These are phyloP conservation scores for Smutsia gigantea DNA, from an alignment of 2,797 vertebrate species.

Conservation along the genomic window DNA sequence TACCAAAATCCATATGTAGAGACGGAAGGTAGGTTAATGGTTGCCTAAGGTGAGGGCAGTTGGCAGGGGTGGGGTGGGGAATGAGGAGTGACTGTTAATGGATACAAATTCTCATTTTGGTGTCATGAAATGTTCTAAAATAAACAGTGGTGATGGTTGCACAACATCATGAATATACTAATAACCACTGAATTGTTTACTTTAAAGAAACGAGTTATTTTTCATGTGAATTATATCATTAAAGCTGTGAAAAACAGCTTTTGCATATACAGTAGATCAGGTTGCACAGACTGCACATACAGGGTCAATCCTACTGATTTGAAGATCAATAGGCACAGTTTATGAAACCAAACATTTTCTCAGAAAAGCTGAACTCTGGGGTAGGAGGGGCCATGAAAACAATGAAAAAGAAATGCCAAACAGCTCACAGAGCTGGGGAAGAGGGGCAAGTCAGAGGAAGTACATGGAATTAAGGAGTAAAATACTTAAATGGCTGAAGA, in stretches of 20 bases:
- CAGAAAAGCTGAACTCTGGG: not conserved
- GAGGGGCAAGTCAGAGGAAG: not conserved
- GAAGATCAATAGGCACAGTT: not conserved
- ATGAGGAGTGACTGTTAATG: not conserved
- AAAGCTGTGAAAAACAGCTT: not conserved
- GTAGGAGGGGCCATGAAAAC: not conserved
- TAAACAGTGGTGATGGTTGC: not conserved
- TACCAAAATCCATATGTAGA: not conserved
- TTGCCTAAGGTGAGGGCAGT: not conserved
- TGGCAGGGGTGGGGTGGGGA: not conserved
- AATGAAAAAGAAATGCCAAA: not conserved
- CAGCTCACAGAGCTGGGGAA: not conserved
- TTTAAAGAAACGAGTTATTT: not conserved
- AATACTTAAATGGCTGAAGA: not conserved
- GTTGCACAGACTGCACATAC: not conserved
- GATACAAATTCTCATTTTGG: not conserved
- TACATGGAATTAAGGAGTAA: not conserved
- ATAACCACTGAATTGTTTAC: not conserved
- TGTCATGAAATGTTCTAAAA: not conserved
- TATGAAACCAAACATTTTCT: not conserved
- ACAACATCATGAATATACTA: not conserved
- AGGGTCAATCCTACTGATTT: not conserved
- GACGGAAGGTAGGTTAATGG: not conserved
- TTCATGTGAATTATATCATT: not conserved
- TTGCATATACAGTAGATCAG: not conserved